phyloP scores from a whole-genome alignment of 2,797 vertebrate genomes.

The Lithobates pipiens region DNA sequence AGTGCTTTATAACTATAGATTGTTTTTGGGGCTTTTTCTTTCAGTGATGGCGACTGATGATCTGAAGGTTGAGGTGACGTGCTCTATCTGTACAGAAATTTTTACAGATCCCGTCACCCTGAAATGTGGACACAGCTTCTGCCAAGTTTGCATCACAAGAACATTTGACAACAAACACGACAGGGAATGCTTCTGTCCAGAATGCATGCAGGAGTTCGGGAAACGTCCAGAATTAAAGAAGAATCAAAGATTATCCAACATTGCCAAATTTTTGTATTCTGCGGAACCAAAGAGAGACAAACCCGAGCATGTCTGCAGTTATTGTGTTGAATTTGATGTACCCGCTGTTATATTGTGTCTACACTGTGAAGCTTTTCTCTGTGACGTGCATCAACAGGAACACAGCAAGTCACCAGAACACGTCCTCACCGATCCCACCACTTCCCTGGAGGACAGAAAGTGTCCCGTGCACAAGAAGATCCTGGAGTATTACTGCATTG shows the following conservation, averaged over 20 bases:
- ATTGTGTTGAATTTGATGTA: neutral
- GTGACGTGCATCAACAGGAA: neutral
- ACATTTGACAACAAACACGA: neutral
- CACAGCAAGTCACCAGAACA: constrained; percentile 5
- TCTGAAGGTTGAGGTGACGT: neutral
- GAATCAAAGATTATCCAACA: neutral
- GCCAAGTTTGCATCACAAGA: neutral
- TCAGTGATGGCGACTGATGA: neutral
- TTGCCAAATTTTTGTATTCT: neutral
- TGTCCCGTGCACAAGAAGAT: constrained; percentile 6
- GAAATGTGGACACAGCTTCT: neutral
- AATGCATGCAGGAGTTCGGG: neutral
- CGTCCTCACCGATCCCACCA: neutral
- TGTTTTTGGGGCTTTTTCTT: neutral
- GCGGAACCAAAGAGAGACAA: neutral
- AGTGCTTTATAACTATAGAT: no score
- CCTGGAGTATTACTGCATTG: constrained; percentile 11
- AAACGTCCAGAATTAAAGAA: neutral
- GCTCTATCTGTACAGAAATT: neutral
- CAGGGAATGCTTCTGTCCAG: neutral
- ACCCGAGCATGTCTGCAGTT: neutral
- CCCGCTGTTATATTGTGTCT: neutral
- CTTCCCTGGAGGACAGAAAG: neutral
- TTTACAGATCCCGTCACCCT: neutral
- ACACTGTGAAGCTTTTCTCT: constrained; percentile 12